Conservation (phyloP, 2,888 invertebrate species). For the Drosophila quinaria region DNA sequence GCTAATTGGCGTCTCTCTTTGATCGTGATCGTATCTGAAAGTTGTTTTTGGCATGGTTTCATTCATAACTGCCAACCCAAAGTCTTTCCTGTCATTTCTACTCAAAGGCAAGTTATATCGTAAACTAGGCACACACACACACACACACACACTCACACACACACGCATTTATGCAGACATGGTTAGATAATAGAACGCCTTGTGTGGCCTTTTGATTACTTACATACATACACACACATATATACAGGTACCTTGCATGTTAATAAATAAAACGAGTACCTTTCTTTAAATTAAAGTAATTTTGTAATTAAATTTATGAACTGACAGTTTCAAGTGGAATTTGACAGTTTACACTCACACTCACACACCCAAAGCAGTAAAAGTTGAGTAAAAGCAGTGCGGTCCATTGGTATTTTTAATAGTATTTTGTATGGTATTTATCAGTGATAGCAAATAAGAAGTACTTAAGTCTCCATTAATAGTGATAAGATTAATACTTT, state of each 20-base stretch:
- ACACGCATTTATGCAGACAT: background rate
- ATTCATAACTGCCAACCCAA: conserved; percentile 25
- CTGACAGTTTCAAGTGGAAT: conserved; percentile 15
- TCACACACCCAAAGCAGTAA: background rate
- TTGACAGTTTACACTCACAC: conserved; percentile 6
- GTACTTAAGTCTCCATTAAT: too few species aligned
- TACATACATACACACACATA: background rate
- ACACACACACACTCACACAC: background rate
- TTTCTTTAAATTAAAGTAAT: conserved; percentile 13
- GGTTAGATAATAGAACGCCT: conserved; percentile 26
- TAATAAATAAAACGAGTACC: conserved; percentile 1
- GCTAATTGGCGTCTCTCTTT: conserved; percentile 13
- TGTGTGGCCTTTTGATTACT: conserved; percentile 12
- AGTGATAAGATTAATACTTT: too few species aligned
- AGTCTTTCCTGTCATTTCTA: conserved; percentile 42
- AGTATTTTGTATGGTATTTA: background rate
- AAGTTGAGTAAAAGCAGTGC: conserved; percentile 9
- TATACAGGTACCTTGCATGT: background rate
- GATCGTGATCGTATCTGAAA: conserved; percentile 34
- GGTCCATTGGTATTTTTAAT: background rate
- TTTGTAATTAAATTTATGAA: conserved; percentile 16
- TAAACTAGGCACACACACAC: conserved; percentile 1
- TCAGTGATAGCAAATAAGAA: background rate
- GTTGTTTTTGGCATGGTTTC: conserved; percentile 42
- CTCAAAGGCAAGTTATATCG: conserved; percentile 18